Percentiles rank a stretch among this genome's conserved stretches.
phyloP scores from a whole-genome alignment of 2,888 invertebrate genomes.

The Philhelius pedissequus region DNA sequence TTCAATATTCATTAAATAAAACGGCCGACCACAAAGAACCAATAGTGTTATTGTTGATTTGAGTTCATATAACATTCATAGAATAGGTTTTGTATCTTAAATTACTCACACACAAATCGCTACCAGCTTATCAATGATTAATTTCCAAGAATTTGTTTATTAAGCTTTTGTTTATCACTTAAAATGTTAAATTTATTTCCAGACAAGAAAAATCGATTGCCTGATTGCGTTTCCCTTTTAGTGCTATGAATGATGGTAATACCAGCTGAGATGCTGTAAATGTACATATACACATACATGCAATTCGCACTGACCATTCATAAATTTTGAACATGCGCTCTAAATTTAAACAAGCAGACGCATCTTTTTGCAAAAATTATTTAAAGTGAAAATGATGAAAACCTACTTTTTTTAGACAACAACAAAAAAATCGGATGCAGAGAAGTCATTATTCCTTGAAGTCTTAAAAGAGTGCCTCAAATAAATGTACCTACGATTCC shows the following conservation, averaged over 20 bases:
- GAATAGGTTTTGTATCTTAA: not conserved
- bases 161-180: conserved; percentile 32
- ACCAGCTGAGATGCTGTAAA: conserved; percentile 64
- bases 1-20: not conserved
- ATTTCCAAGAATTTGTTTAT: not conserved
- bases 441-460: too few species aligned
- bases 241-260: conserved; percentile 25
- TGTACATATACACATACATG: conserved; percentile 22
- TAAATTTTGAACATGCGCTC: conserved; percentile 62
- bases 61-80: not conserved
- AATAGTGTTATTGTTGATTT: not conserved
- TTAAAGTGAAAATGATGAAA: not conserved
- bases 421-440: too few species aligned
- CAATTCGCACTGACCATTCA: conserved; percentile 51
- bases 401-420: too few species aligned
- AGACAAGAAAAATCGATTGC: conserved; percentile 60
- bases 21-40: not conserved
- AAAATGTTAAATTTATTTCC: conserved; percentile 17
- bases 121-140: not conserved
- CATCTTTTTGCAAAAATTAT: not conserved
- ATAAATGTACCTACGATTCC: too few species aligned
- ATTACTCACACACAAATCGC: not conserved
- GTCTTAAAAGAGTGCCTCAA: too few species aligned
- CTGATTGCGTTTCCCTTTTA: not conserved
- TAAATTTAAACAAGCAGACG: not conserved